Evolutionary conservation across 2,888 invertebrate species (phyloP).

Genomic region (Clitarchus hookeri): DNA sequence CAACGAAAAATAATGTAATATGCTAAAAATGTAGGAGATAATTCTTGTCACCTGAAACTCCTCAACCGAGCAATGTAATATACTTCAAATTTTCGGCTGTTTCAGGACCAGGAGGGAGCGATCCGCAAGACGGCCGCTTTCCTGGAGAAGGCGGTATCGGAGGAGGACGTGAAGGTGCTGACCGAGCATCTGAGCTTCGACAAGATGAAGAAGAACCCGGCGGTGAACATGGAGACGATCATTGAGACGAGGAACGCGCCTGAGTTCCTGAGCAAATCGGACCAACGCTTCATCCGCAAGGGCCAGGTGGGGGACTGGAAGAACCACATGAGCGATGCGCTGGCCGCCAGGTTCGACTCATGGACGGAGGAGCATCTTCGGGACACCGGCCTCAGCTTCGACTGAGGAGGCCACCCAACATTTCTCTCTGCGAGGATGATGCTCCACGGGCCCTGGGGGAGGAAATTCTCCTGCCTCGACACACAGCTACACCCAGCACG

Average conservation of each 20-base stretch:
- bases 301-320: conserved; percentile 82
- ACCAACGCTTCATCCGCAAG: conserved; percentile 71
- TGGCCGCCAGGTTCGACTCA: conserved; percentile 71
- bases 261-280: conserved; percentile 57
- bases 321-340: conserved; percentile 74
- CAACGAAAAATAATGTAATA: no score
- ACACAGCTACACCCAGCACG: no score
- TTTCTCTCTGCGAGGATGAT: no score
- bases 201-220: conserved; percentile 80
- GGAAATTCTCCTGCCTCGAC: not conserved
- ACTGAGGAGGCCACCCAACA: conserved; percentile 51
- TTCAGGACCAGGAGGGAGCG: conserved; percentile 66
- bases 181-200: conserved; percentile 77
- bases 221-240: conserved; percentile 72
- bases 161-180: conserved; percentile 69
- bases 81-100: not conserved
- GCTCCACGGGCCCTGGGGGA: not conserved
- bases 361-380: conserved; percentile 68
- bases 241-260: conserved; percentile 60
- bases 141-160: conserved; percentile 67
- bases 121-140: conserved; percentile 74
- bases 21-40: no score
- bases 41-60: no score
- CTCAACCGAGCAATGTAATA: no score
- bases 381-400: conserved; percentile 66